Evolutionary conservation across 2,797 vertebrate species (phyloP).

Genomic region (Epinephelus coioides): DNA sequence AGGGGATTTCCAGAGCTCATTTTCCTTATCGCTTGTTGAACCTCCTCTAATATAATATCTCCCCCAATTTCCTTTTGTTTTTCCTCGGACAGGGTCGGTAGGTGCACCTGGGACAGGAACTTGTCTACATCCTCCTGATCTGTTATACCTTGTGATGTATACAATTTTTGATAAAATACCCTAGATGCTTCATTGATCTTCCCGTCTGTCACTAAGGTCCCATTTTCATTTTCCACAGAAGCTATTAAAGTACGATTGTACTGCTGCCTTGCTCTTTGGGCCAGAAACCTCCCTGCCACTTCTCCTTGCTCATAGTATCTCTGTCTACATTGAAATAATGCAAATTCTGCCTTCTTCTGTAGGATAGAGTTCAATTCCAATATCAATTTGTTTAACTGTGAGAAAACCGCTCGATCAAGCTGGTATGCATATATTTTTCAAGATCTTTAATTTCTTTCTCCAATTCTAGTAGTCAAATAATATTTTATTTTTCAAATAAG

Average conservation of each 20-base stretch:
- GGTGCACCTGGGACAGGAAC: too few species aligned
- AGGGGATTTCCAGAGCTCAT: not conserved
- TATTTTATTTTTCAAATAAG: not conserved
- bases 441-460: not conserved
- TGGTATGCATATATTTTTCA: not conserved
- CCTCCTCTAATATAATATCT: not conserved
- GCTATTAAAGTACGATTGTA: too few species aligned
- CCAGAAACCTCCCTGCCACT: not conserved
- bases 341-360: constrained; percentile 5
- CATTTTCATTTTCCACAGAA: too few species aligned
- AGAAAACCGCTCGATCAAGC: too few species aligned
- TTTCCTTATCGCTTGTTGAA: not conserved
- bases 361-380: not conserved
- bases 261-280: not conserved
- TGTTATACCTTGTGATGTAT: too few species aligned
- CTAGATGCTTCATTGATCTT: too few species aligned
- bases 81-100: too few species aligned
- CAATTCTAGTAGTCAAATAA: not conserved
- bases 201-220: too few species aligned
- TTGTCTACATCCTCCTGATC: too few species aligned
- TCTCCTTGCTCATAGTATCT: not conserved
- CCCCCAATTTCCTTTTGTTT: too few species aligned
- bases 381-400: not conserved
- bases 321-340: not conserved
- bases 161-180: too few species aligned